phyloP scores from a whole-genome alignment of 2,888 invertebrate genomes.

The Helicoverpa assulta region DNA sequence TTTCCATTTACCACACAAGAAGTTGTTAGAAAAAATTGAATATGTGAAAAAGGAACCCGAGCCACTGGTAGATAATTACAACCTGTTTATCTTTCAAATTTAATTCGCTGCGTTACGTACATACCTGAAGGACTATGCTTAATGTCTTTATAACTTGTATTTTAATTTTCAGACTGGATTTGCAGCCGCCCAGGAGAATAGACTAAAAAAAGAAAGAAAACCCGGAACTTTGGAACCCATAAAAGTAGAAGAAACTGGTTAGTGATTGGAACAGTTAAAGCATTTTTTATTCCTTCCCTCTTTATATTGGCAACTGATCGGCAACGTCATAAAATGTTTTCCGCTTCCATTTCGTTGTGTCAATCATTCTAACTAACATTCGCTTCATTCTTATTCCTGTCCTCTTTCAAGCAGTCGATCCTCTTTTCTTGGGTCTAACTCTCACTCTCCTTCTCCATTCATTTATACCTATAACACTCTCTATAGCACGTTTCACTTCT shows the following conservation, averaged over 20 bases:
- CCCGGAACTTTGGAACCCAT: conserved; percentile 74
- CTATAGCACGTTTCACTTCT: too few relatives aligned
- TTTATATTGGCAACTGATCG: too few relatives aligned
- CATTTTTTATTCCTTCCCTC: too few relatives aligned
- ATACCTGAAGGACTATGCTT: neutral
- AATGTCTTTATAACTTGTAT: neutral
- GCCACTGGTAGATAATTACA: conserved; percentile 87
- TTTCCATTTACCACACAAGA: conserved; percentile 91
- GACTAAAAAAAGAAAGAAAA: conserved; percentile 78
- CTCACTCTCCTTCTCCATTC: too few relatives aligned
- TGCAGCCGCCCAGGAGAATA: conserved; percentile 82
- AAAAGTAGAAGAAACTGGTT: conserved; percentile 66
- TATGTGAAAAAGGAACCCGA: conserved; percentile 88
- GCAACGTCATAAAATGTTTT: too few relatives aligned
- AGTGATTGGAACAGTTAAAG: conserved; percentile 9
- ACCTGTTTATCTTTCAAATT: too few relatives aligned
- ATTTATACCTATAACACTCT: too few relatives aligned
- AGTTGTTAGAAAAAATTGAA: conserved; percentile 91
- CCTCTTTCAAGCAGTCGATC: too few relatives aligned
- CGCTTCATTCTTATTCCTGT: too few relatives aligned
- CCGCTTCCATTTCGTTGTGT: neutral
- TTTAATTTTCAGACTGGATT: conserved; percentile 86
- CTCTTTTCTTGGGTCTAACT: too few relatives aligned
- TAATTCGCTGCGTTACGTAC: too few relatives aligned
- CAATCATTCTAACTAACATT: too few relatives aligned